Conservation (phyloP, 1,140 invertebrate genomes). For the Argopecten irradians region DNA sequence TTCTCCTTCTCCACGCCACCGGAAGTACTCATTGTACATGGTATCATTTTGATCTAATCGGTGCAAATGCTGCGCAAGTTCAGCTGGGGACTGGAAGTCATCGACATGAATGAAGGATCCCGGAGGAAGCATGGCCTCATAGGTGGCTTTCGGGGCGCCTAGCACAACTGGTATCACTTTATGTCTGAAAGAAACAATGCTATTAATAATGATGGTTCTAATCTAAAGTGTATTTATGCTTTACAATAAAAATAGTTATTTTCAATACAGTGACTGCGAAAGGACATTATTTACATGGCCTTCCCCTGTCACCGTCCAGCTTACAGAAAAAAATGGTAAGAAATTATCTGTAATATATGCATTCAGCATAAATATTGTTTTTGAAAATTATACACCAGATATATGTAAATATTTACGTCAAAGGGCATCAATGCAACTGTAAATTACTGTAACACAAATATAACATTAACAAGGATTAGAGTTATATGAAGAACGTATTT, state of each 20-base stretch:
- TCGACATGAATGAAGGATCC: slow-evolving; percentile 96
- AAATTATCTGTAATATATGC: too few species aligned
- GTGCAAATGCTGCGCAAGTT: slow-evolving; percentile 92
- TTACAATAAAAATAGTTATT: neutral
- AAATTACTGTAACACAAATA: too few species aligned
- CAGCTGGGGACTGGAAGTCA: slow-evolving; percentile 91
- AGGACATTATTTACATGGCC: too few species aligned
- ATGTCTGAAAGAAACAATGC: slow-evolving; percentile 55
- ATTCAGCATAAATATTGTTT: too few species aligned
- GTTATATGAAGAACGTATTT: too few species aligned
- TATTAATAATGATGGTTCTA: neutral
- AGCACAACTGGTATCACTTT: slow-evolving; percentile 77
- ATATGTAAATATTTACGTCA: too few species aligned
- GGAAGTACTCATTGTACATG: slow-evolving; percentile 75
- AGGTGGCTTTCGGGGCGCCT: slow-evolving; percentile 79
- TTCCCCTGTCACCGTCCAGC: too few species aligned
- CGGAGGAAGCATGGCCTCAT: slow-evolving; percentile 76
- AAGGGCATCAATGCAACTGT: too few species aligned
- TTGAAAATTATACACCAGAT: too few species aligned
- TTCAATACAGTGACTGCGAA: neutral
- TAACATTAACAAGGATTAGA: too few species aligned
- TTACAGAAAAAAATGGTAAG: neutral
- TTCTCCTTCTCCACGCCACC: slow-evolving; percentile 70
- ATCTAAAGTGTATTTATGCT: neutral
- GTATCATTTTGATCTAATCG: slow-evolving; percentile 74